phyloP scores from a whole-genome alignment of 2,113 vertebrate species.

The Tenebrosternarchus preto region DNA sequence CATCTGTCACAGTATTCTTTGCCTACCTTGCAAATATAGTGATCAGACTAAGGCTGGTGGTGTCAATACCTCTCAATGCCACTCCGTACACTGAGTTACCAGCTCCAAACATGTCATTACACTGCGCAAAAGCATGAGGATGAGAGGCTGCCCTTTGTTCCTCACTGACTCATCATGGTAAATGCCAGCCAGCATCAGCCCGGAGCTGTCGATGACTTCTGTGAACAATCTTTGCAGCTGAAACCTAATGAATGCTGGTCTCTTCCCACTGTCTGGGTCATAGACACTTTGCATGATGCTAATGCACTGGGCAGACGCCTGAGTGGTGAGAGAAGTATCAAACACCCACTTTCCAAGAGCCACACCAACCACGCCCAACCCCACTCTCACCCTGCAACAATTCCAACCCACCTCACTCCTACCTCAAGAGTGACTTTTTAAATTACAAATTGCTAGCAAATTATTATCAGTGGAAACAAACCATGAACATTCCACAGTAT shows the following conservation, averaged over 20 bases:
- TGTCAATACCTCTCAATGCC: slow-evolving; percentile 17
- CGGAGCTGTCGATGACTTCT: slow-evolving; percentile 39
- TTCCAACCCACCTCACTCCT: no score
- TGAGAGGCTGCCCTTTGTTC: slow-evolving; percentile 50
- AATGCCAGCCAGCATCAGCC: slow-evolving; percentile 62
- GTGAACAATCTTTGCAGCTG: slow-evolving; percentile 54
- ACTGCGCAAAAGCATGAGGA: slow-evolving; percentile 28
- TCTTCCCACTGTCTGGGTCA: slow-evolving; percentile 16
- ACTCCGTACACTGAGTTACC: slow-evolving; percentile 53
- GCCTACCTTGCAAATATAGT: not conserved
- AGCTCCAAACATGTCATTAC: slow-evolving; percentile 59
- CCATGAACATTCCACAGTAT: not conserved
- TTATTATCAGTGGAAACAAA: not conserved
- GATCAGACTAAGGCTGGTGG: not conserved
- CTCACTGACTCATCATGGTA: slow-evolving; percentile 64
- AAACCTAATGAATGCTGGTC: slow-evolving; percentile 33
- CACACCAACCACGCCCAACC: no score
- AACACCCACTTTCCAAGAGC: no score
- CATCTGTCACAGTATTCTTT: not conserved
- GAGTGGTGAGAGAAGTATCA: slow-evolving; percentile 8
- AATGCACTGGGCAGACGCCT: not conserved
- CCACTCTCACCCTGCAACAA: no score
- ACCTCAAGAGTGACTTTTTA: not conserved
- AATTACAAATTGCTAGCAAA: slow-evolving; percentile 35
- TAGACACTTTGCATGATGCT: not conserved